These are phyloP conservation scores for Drosophila prostipennis DNA, from an alignment of 2,888 invertebrate species.

Conservation along the genomic window DNA sequence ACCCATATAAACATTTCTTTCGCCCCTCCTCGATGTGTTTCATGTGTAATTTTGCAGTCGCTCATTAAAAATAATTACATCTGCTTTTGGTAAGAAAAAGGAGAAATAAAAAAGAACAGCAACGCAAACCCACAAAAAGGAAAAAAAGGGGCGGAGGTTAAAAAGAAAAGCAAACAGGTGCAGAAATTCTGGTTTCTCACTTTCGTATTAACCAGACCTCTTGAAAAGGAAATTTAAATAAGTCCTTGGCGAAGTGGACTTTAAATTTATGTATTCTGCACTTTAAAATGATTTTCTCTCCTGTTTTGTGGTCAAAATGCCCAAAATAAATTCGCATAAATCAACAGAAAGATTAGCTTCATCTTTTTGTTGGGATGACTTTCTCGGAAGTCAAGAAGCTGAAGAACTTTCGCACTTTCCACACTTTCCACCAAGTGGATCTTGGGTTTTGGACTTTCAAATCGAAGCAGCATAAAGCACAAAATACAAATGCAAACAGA, in stretches of 20 bases:
- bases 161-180: constrained; percentile 55
- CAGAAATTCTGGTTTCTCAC: constrained; percentile 27
- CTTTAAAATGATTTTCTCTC: neutral
- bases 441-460: constrained; percentile 51
- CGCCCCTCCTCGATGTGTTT: constrained; percentile 50
- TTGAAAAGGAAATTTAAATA: constrained; percentile 18
- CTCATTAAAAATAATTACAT: constrained; percentile 78
- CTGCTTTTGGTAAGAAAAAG: constrained; percentile 57
- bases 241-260: neutral
- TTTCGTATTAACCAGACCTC: constrained; percentile 11
- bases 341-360: constrained; percentile 21
- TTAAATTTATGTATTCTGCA: neutral
- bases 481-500: constrained; percentile 33
- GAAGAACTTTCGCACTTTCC: constrained; percentile 54
- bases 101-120: constrained; percentile 10
- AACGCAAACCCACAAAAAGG: constrained; percentile 22
- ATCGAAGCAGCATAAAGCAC: constrained; percentile 49
- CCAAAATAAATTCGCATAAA: constrained; percentile 18
- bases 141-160: constrained; percentile 29
- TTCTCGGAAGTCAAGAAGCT: constrained; percentile 10
- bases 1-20: constrained; percentile 49
- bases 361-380: constrained; percentile 30
- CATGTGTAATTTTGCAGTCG: constrained; percentile 78
- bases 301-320: constrained; percentile 12
- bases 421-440: constrained; percentile 54